Conservation (phyloP, 1,140 invertebrate genomes). For the Musca domestica region DNA sequence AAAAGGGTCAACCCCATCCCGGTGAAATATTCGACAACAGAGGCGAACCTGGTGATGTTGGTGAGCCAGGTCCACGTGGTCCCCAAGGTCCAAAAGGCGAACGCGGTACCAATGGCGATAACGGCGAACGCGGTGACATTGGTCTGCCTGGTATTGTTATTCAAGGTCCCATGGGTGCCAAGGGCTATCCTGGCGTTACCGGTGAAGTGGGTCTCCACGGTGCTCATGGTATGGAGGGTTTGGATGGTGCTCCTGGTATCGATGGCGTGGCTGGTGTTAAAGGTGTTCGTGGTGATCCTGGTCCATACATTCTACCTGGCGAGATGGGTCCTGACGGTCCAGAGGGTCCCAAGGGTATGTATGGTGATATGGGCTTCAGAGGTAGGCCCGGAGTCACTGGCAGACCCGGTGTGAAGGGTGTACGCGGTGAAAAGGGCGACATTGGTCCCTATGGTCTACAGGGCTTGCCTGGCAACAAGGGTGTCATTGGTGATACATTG, state of each 20-base stretch:
- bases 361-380: slow-evolving; percentile 52
- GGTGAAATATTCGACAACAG: slow-evolving; percentile 40
- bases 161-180: slow-evolving; percentile 55
- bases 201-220: slow-evolving; percentile 52
- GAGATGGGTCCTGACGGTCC: slow-evolving; percentile 51
- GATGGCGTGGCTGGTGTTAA: slow-evolving; percentile 55
- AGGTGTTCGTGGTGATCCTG: slow-evolving; percentile 58
- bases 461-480: slow-evolving; percentile 54
- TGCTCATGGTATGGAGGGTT: slow-evolving; percentile 52
- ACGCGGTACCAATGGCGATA: slow-evolving; percentile 32
- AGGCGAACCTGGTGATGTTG: slow-evolving; percentile 40
- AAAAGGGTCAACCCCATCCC: slow-evolving; percentile 58
- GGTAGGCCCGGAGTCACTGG: slow-evolving; percentile 45
- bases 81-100: slow-evolving; percentile 44
- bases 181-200: slow-evolving; percentile 57
- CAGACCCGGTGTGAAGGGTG: slow-evolving; percentile 53
- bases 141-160: slow-evolving; percentile 39
- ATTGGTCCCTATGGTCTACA: slow-evolving; percentile 43
- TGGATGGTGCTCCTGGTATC: slow-evolving; percentile 51
- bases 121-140: slow-evolving; percentile 32
- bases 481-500: slow-evolving; percentile 59
- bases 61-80: slow-evolving; percentile 39
- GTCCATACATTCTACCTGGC: slow-evolving; percentile 49
- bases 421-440: slow-evolving; percentile 54
- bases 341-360: slow-evolving; percentile 54